Evolutionary conservation across 2,888 invertebrate genomes (phyloP).

Genomic region (Epirrhoe tristata): DNA sequence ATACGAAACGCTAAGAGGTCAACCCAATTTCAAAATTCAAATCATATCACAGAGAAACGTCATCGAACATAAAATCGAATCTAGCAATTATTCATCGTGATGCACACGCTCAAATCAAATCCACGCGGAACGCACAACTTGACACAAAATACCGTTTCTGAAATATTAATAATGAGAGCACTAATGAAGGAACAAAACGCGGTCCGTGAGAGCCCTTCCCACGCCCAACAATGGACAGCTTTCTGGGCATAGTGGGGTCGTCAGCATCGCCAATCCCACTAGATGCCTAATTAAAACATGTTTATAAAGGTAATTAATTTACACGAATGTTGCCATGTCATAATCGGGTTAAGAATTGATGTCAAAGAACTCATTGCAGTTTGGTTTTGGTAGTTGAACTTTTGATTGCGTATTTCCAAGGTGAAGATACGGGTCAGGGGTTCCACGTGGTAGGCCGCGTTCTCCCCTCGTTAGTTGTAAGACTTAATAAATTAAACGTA

Average conservation of each 20-base stretch:
- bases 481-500: neutral
- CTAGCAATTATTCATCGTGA: conserved; percentile 2
- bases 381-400: conserved; percentile 21
- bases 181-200: conserved; percentile 70
- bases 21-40: too few relatives aligned
- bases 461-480: neutral
- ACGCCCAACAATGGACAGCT: conserved; percentile 60
- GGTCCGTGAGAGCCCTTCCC: conserved; percentile 68
- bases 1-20: too few relatives aligned
- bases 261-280: conserved; percentile 54
- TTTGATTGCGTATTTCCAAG: conserved; percentile 11
- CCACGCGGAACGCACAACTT: conserved; percentile 45
- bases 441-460: neutral
- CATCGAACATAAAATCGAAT: neutral
- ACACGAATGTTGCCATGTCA: conserved; percentile 51
- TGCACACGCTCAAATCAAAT: conserved; percentile 31
- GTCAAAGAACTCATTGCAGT: conserved; percentile 45
- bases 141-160: conserved; percentile 76
- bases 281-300: conserved; percentile 74
- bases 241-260: conserved; percentile 55
- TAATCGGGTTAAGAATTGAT: conserved; percentile 43
- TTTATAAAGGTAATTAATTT: conserved; percentile 79
- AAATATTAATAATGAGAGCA: conserved; percentile 79
- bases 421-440: neutral
- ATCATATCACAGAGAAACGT: neutral